Base-by-base conservation (phyloP, 2,113 vertebrate genomes). In the Prochilodus magdalenae region DNA sequence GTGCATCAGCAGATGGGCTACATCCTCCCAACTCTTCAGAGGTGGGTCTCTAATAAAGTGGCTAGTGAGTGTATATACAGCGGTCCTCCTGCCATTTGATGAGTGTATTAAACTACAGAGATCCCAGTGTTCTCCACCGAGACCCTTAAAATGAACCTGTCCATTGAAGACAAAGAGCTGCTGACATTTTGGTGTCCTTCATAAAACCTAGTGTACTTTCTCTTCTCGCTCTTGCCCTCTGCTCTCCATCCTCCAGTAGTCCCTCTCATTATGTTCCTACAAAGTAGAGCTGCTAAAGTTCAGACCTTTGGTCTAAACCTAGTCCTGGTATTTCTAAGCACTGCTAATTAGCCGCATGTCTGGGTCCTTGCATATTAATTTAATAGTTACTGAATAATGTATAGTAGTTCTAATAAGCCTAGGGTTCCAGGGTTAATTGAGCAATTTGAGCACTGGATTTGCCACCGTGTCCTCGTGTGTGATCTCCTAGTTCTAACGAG, bases 281-380 rank as follows among this genome's bases (percentile, higher is more conserved):
- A 78, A 29, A 36, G 63, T 29, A 69, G 44, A 67, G n/a, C 27
- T 60, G 44, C 44, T 53, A 30, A 53, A 51, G 40, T 22, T 33
- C 44, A 53, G 63, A 55, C 57, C 57, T 60, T 10, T 26, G n/a
- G 49, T 51, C 49, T 15, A 51, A 51, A 7, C 20, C 5, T 22
- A 22, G 30, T 60, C 77, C 24, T 29, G 77, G 33, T 18, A 29
- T 71, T 71, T 70, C 53, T 59, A 79, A 79, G 30, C 5, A 0
- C n/a, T 4, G 36, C 51, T 71, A 79, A 71, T 71, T 30, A 27
- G 57, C 55, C 7, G 1, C 55, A 5, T 26, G 22, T 13, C 5
- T 10, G 57, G n/a, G 24, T 26, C 57, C 53, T 44, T 5, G 5
- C 40, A 11, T 10, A 44, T 44, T 8, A 8, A 10, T 44, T 44